phyloP scores from a whole-genome alignment of 2,113 vertebrate species.

The Morone chrysops region DNA sequence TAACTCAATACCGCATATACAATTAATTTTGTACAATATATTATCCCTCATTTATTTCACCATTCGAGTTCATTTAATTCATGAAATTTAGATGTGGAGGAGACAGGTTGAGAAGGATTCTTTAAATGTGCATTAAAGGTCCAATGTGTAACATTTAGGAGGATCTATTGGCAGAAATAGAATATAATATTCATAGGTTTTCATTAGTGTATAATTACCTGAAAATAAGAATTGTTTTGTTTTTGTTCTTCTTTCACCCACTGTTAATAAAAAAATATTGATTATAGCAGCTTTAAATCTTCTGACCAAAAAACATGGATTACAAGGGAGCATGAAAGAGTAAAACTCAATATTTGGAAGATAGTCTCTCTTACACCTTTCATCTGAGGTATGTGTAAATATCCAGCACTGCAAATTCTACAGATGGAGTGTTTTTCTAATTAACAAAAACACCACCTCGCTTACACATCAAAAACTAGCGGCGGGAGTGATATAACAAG shows the following conservation, averaged over 20 bases:
- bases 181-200: too few relatives aligned
- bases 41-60: background rate
- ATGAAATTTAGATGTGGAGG: background rate
- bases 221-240: too few relatives aligned
- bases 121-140: background rate
- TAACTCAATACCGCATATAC: background rate
- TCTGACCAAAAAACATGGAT: background rate
- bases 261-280: background rate
- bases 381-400: conserved; percentile 28
- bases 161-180: too few relatives aligned
- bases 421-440: conserved; percentile 72
- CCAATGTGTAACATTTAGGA: too few relatives aligned
- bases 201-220: too few relatives aligned
- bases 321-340: background rate
- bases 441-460: conserved; percentile 67
- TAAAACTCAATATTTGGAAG: background rate
- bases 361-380: background rate
- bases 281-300: conserved; percentile 2
- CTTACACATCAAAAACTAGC: conserved; percentile 66
- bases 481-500: conserved; percentile 70
- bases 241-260: background rate
- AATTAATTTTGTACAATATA: background rate
- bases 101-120: background rate
- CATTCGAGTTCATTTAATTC: background rate
- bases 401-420: conserved; percentile 50